Evolutionary conservation across 2,888 invertebrate genomes (phyloP), one percentile per base, ranked within the genome.

Genomic region (Sepioteuthis lessoniana): DNA sequence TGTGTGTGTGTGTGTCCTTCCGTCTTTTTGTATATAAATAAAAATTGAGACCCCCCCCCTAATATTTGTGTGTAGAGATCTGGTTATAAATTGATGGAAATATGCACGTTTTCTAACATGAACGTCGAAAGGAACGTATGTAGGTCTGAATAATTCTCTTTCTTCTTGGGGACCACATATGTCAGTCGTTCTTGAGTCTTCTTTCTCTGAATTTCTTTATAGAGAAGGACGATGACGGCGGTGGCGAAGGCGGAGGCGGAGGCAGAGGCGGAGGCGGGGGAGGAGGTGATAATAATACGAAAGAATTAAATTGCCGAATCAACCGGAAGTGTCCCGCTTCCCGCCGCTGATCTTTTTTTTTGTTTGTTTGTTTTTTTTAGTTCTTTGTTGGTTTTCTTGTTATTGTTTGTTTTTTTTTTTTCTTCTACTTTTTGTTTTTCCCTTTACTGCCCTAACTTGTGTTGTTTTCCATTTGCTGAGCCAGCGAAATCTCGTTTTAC

Each of bases 401-500:
- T 3, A 7, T 3, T 42, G 3, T 42, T 42, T 42, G n/a, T 42
- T 55, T 25, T 25, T 21, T 5, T 55, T 7, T n/a, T 16, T n/a
- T 60, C 31, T 10, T 10, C 1, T 4, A 2, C 60, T 5, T 60
- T 60, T 25, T 1, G 4, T n/a, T 8, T n/a, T 13, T 7, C 2
- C 76, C 13, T n/a, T 60, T 35, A 76, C 76, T 35, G n/a, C n/a
- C 76, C n/a, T 0, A 35, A n/a, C n/a, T 2, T 13, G 35, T 19
- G 76, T 35, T 76, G 76, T 76, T 76, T 76, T 76, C 76, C 76
- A 76, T n/a, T 76, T 76, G 76, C 76, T 76, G 76, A 76, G 76
- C 1, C 76, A 76, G 76, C 76, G 16, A 76, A 76, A 76, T 76
- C 76, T 76, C 76, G n/a, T n/a, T 13, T 76, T n/a, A n/a, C 76